Base-by-base conservation (phyloP, 2,888 invertebrate species). In the Mesoligia furuncula region DNA sequence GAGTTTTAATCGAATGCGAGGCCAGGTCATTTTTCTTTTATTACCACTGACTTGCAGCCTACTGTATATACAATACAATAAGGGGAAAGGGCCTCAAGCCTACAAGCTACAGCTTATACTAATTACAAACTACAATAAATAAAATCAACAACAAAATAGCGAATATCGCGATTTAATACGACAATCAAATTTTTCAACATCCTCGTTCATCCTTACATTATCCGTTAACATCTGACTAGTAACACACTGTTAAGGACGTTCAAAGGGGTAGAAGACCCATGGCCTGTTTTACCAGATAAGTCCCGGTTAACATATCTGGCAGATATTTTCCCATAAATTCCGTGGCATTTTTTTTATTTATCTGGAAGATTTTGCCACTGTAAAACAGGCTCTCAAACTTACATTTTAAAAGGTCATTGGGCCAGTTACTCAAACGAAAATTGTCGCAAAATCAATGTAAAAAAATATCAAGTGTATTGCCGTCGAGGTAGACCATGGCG, bases 181-280 rank as follows among this genome's bases (percentile, higher is more conserved):
- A 85, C 73, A 83, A 80, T 83, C 76, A 73, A 83, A 76, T 71
- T 82, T 73, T 68, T 83, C 73, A 89, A 90, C 90, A 90, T 88
- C 90, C 90, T 90, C 88, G 80, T 85, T 84, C 87, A 79, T 77
- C 66, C 79, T 81, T 61, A 80, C 75, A 83, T 81, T 87, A 83
- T 84, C 86, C 82, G 68, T 81, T 80, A 80, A 81, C 74, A 67
- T 83, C 84, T 90, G 91, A 91, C 90, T 90, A 91, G 91, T 84
- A 87, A 86, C 81, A 85, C 77, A 70, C 68, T 76, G 77, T 66
- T 74, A 57, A 76, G 66, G 77, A 76, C 75, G 78, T 64, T 57
- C 48, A 45, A 57, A 9, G 27, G 57, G 57, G 64, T 67, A 73
- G 36, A 54, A 59, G 39, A 69, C 45, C 70, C n/a, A n/a, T 45